phyloP scores from a whole-genome alignment of 1,140 invertebrate genomes.

The Macrostomum lignano region DNA sequence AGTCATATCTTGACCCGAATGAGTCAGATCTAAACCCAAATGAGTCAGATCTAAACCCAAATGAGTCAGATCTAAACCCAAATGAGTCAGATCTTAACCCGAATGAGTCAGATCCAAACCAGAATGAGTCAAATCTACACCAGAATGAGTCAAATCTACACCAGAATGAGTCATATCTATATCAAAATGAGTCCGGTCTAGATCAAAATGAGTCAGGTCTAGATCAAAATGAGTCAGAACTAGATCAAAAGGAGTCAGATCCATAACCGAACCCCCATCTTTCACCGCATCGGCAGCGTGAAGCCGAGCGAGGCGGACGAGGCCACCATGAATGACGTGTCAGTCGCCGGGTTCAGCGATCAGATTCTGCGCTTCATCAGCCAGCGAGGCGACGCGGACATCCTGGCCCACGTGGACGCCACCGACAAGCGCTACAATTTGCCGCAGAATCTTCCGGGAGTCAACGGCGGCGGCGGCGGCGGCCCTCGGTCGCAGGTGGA shows the following conservation, averaged over 20 bases:
- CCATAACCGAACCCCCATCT: neutral
- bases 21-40: too few relatives aligned
- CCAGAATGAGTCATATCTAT: neutral
- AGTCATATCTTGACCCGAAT: too few relatives aligned
- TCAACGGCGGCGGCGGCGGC: neutral
- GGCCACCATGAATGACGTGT: slow-evolving; percentile 23
- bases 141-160: too few relatives aligned
- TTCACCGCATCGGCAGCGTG: slow-evolving; percentile 1
- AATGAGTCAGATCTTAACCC: too few relatives aligned
- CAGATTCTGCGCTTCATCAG: slow-evolving; percentile 27
- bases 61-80: too few relatives aligned
- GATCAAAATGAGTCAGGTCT: too few relatives aligned
- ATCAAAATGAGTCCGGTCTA: neutral
- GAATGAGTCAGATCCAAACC: too few relatives aligned
- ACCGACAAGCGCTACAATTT: slow-evolving; percentile 25
- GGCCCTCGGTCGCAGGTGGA: neutral
- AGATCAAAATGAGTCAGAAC: too few relatives aligned
- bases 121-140: too few relatives aligned
- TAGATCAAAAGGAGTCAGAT: neutral
- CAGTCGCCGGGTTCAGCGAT: slow-evolving; percentile 26
- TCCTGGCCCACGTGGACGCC: slow-evolving; percentile 26
- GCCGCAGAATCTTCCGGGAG: slow-evolving; percentile 7
- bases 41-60: too few relatives aligned
- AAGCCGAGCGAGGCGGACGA: slow-evolving; percentile 9
- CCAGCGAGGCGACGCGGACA: slow-evolving; percentile 21